These are phyloP conservation scores for Bugulina stolonifera DNA, from an alignment of 2,888 invertebrate species.

Conservation along the genomic window DNA sequence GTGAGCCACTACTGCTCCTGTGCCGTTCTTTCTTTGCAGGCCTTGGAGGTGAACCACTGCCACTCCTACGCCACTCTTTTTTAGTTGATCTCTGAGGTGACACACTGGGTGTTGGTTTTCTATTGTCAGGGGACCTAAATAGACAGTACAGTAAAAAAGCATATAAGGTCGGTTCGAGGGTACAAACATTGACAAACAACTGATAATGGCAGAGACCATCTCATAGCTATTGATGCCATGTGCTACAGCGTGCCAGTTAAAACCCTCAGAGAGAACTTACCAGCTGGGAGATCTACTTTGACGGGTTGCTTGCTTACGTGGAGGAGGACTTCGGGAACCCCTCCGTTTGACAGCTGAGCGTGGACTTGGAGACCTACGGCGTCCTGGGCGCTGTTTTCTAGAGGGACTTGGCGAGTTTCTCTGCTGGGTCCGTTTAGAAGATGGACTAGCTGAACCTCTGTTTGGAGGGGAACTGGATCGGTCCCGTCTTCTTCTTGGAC, in stretches of 20 bases:
- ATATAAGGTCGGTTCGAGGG: no score
- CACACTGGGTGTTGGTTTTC: background rate
- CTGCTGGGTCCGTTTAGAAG: no score
- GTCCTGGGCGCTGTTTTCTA: background rate
- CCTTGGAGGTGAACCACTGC: background rate
- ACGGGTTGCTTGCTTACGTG: background rate
- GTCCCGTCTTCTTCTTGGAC: background rate
- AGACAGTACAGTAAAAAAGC: no score
- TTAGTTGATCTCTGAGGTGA: background rate
- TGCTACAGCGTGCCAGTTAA: no score
- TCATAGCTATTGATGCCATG: no score
- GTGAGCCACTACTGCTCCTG: background rate
- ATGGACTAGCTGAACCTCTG: background rate
- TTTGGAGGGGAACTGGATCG: background rate
- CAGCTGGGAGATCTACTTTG: background rate
- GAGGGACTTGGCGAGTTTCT: no score
- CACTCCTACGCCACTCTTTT: background rate
- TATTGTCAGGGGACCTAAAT: slow-evolving; percentile 19
- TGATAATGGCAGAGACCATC: no score
- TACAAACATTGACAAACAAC: no score
- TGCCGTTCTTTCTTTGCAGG: background rate
- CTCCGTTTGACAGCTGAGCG: background rate
- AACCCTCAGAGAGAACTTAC: no score
- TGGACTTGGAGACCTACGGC: background rate
- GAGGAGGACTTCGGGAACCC: background rate